Base-by-base conservation (phyloP, 2,797 vertebrate genomes). In the Esox lucius region DNA sequence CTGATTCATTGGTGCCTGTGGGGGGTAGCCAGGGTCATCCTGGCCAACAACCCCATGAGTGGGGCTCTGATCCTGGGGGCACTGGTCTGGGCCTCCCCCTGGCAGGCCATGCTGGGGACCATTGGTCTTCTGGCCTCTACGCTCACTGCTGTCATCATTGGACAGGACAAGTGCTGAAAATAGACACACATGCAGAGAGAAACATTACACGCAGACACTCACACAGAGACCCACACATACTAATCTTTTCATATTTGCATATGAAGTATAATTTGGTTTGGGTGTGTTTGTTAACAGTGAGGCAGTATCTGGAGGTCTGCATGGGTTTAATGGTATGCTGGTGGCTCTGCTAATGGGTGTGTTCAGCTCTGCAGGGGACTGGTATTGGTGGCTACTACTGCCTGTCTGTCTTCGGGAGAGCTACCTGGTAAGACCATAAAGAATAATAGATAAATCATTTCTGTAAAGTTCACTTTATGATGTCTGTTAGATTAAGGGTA, bases 381-480 rank as follows among this genome's bases (percentile, higher is more conserved):
- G 93, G 93, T 93, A 92, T 86, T 94, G 91, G 91, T 91, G 88
- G 91, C 90, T 94, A 46, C 83, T 94, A 68, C 72, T 94, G 22
- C 93, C 92, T 1, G 90, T 69, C n/a, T 89, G 86, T 75, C 42
- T n/a, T 94, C 0, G 83, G 88, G 0, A 91, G 89, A 39, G 92
- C 88, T 0, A 81, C 89, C 62, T 90, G 91, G 93, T 94, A 70
- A 87, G 87, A 19, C 1, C 68, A 51, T n/a, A 39, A 28, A 68
- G 17, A 33, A n/a, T n/a, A 3, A 39, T 7, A 39, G 3, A 39
- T 39, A 3, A 39, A 39, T 39, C 3, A 46, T 46, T 46, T 12
- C 42, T 46, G 42, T 46, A 46, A 46, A 46, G 35, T 39, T 39
- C 35, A 39, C 35, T 39, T 39, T 39, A 3, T 39, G 7, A 39